Evolutionary conservation across 2,797 vertebrate genomes (phyloP).

Genomic region (Rousettus madagascariensis): DNA sequence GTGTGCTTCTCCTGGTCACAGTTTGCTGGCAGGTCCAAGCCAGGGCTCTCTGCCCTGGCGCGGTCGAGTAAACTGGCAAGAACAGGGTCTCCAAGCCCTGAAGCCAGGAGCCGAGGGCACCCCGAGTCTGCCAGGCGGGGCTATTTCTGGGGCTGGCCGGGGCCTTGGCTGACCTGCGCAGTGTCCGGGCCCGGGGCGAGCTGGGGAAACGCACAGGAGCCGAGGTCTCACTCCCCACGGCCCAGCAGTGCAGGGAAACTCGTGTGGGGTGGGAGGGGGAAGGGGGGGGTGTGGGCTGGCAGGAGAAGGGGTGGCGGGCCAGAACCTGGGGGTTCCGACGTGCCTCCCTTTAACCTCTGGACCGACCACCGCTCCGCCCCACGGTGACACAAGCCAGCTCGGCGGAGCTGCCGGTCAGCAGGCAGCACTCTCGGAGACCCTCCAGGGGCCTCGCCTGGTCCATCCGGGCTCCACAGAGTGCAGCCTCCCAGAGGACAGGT

Average conservation of each 20-base stretch:
- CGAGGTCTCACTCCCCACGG: background rate
- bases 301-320: background rate
- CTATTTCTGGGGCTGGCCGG: fast-evolving
- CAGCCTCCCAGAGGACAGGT: background rate
- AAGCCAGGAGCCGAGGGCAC: background rate
- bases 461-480: background rate
- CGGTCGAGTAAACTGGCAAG: too few species aligned
- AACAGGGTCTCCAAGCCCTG: background rate
- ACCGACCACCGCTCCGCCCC: background rate
- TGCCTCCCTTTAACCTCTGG: background rate
- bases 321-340: background rate
- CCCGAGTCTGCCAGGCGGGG: background rate
- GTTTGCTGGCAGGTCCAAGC: background rate
- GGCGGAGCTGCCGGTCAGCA: too few species aligned
- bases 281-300: fast-evolving
- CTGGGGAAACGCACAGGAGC: background rate
- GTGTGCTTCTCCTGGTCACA: background rate
- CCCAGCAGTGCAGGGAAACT: too few species aligned
- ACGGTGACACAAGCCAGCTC: too few species aligned
- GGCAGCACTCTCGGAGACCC: background rate
- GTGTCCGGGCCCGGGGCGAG: background rate
- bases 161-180: fast-evolving
- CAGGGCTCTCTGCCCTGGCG: background rate
- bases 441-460: background rate
- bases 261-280: background rate